Base-by-base conservation (phyloP, 2,113 vertebrate genomes). In the Gadus chalcogrammus region DNA sequence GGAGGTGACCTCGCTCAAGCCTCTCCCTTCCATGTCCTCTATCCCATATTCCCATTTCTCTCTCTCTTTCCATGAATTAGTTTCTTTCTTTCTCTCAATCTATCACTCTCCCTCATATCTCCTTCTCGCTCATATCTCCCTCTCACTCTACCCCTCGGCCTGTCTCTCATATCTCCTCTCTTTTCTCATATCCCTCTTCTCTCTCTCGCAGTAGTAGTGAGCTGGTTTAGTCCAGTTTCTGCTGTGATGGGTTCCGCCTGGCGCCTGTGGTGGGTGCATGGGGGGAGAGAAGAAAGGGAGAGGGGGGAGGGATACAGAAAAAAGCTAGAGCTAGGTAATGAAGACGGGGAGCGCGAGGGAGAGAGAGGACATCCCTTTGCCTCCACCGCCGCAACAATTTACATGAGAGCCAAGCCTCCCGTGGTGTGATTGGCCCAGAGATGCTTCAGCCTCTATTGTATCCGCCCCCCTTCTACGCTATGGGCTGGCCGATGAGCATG, bases 301-400 rank as follows among this genome's bases (percentile, higher is more conserved):
- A 17, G n/a, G n/a, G 5, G 55, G n/a, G 18, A 20, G 11, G 18
- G 35, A 55, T 66, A 72, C 62, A 22, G 22, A 61, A 61, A 61
- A 61, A 18, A 61, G 59, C 3, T 22, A 61, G 18, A 61, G 59
- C 9, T 22, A 61, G 59, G 4, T 24, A 61, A 68, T 22, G 69
- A 48, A 55, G 42, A 55, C 6, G 12, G 63, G 42, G 48, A 31
- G 16, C 6, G 22, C 13, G 52, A 18, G 18, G 24, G 68, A 62
- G 67, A 71, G 69, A 28, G 81, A 83, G 81, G 72, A 73, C 72
- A 55, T 77, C 78, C 69, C 79, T 84, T 83, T 84, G 83, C 62
- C 82, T 78, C 75, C 82, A 74, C 86, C 85, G 83, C 88, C 88
- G 89, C 89, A 91, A 84, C 85, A 86, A 91, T 90, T 90, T 90